Conservation (phyloP, 2,113 vertebrate genomes). For the Andinoacara biseriatus region DNA sequence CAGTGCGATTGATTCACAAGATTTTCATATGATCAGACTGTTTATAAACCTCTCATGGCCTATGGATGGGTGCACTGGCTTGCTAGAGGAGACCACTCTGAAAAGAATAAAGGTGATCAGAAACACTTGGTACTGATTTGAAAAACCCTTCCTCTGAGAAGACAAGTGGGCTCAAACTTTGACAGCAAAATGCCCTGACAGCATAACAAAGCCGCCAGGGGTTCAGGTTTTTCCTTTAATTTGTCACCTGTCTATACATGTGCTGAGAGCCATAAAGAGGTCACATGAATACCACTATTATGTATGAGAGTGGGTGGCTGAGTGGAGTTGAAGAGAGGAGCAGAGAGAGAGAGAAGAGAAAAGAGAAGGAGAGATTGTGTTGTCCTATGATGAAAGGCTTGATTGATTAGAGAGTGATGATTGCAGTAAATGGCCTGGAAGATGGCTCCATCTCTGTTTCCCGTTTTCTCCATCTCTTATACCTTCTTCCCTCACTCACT, state of each 20-base stretch:
- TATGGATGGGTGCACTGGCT: not conserved
- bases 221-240: conserved; percentile 1
- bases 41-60: not conserved
- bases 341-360: conserved; percentile 37
- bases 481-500: conserved; percentile 60
- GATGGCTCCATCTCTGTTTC: conserved; percentile 79
- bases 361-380: conserved; percentile 59
- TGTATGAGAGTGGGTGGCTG: conserved; percentile 54
- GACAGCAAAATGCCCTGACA: not conserved
- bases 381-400: conserved; percentile 84
- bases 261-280: conserved; percentile 18
- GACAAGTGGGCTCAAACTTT: not conserved
- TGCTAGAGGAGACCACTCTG: not conserved
- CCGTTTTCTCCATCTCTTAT: conserved; percentile 63
- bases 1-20: not conserved
- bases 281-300: conserved; percentile 44
- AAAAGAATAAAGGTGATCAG: not conserved
- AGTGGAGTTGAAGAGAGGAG: conserved; percentile 44
- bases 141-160: not conserved
- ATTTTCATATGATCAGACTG: not conserved
- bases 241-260: conserved; percentile 2
- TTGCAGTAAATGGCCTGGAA: conserved; percentile 87
- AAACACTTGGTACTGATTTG: not conserved
- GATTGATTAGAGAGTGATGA: conserved; percentile 85
- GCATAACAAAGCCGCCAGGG: not conserved